A percentile compares a stretch with the other conserved stretches of the same genome.
Evolutionary conservation across 2,888 invertebrate species (phyloP).

Genomic region (Macrosoma leucophasiata): DNA sequence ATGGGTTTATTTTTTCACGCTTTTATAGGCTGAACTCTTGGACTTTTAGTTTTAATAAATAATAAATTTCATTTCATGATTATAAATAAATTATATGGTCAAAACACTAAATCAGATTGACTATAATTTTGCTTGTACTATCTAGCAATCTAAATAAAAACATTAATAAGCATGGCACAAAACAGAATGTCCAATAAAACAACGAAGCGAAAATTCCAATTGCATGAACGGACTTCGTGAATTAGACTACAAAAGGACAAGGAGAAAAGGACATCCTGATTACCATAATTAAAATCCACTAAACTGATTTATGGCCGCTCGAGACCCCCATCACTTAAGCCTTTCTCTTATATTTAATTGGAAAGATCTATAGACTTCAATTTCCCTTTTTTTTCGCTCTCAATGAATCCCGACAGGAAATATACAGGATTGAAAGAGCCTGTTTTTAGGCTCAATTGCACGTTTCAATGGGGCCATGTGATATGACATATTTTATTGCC

Average conservation of each 20-base stretch:
- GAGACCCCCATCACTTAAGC: conserved; percentile 58
- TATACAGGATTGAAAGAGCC: conserved; percentile 51
- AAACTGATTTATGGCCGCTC: conserved; percentile 47
- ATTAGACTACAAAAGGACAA: conserved; percentile 39
- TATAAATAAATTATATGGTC: too few species aligned
- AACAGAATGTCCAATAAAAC: too few species aligned
- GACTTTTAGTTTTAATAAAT: too few species aligned
- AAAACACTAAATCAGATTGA: too few species aligned
- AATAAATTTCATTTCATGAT: too few species aligned
- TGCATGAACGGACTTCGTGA: too few species aligned
- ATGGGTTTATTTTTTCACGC: too few species aligned
- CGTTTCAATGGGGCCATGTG: conserved; percentile 54
- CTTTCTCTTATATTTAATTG: conserved; percentile 58
- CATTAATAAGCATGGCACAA: too few species aligned
- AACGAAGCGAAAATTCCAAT: too few species aligned
- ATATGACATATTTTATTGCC: conserved; percentile 71
- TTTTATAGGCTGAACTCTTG: too few species aligned
- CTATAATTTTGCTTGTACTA: too few species aligned
- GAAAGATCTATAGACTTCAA: conserved; percentile 53
- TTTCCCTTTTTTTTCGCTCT: conserved; percentile 53
- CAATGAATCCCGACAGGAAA: conserved; percentile 57
- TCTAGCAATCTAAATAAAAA: too few species aligned
- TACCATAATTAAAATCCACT: conserved; percentile 46
- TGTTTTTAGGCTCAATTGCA: conserved; percentile 62
- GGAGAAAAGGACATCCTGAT: conserved; percentile 43